A percentile compares a stretch with the other conserved stretches of the same genome.
phyloP scores from a whole-genome alignment of 1,140 invertebrate genomes.

The Drosophila prosaltans region DNA sequence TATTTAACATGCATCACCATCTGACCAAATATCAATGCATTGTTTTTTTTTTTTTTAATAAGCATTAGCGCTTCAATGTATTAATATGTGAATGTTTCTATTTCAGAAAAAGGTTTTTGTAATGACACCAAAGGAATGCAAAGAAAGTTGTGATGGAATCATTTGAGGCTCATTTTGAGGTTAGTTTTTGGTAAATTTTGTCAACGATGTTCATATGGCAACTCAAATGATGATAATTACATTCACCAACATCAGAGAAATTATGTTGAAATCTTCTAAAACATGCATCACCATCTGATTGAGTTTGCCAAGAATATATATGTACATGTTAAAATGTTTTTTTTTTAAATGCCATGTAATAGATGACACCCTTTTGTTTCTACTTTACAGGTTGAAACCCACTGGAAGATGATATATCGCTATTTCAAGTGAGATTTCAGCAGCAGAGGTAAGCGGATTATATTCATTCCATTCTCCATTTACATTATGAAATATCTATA shows the following conservation, averaged over 20 bases:
- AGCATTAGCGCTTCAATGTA: neutral
- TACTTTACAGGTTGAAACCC: slow-evolving; percentile 10
- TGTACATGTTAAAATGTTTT: too few relatives aligned
- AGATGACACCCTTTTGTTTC: neutral
- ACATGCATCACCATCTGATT: slow-evolving; percentile 76
- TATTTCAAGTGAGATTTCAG: too few relatives aligned
- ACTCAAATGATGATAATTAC: slow-evolving; percentile 58
- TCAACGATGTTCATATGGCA: neutral
- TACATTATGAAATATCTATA: slow-evolving; percentile 50
- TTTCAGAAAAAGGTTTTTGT: neutral
- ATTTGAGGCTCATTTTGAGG: neutral
- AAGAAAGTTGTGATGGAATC: neutral
- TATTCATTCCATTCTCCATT: neutral
- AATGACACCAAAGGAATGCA: neutral
- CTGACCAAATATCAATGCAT: slow-evolving; percentile 26
- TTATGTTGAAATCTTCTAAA: slow-evolving; percentile 60
- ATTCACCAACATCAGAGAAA: slow-evolving; percentile 53
- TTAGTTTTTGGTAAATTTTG: slow-evolving; percentile 1
- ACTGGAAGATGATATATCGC: neutral
- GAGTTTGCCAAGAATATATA: neutral
- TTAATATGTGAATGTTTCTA: neutral
- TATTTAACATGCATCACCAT: slow-evolving; percentile 64
- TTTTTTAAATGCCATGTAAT: too few relatives aligned
- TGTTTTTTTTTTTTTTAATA: neutral
- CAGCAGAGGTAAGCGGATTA: neutral